A percentile compares a stretch with the other conserved stretches of the same genome.
phyloP scores from a whole-genome alignment of 2,888 invertebrate genomes.

The Tupiocoris notatus region DNA sequence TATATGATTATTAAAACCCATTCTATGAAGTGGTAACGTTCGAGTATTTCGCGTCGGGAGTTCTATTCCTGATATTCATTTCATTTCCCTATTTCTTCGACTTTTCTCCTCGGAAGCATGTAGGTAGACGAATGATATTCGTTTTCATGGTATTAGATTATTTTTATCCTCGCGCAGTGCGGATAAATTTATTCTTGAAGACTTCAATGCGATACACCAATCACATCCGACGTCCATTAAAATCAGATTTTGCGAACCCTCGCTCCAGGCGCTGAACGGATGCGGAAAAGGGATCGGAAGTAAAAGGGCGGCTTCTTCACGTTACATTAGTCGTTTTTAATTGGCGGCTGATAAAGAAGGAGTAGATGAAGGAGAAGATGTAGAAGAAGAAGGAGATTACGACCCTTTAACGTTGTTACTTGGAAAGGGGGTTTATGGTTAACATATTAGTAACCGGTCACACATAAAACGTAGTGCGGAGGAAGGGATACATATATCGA shows the following conservation, averaged over 20 bases:
- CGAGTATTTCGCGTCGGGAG: too few species aligned
- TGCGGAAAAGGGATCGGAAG: not conserved
- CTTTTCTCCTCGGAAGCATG: too few species aligned
- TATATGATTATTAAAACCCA: too few species aligned
- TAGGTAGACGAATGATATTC: too few species aligned
- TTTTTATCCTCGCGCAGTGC: too few species aligned
- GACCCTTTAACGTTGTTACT: slow-evolving; percentile 5
- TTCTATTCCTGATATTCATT: too few species aligned
- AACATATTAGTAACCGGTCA: slow-evolving; percentile 41
- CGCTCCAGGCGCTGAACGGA: slow-evolving; percentile 4
- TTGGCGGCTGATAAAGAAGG: slow-evolving; percentile 52
- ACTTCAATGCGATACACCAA: not conserved
- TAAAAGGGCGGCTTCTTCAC: slow-evolving; percentile 45
- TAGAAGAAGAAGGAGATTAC: too few species aligned
- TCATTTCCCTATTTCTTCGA: too few species aligned
- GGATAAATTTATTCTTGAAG: too few species aligned
- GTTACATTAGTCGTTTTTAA: slow-evolving; percentile 48
- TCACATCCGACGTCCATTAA: slow-evolving; percentile 40
- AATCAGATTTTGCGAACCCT: slow-evolving; percentile 43
- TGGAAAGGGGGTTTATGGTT: slow-evolving; percentile 25
- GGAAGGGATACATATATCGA: not conserved
- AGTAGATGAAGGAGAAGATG: not conserved
- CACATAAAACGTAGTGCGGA: slow-evolving; percentile 19
- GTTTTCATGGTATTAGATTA: too few species aligned
- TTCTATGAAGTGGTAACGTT: too few species aligned